Evolutionary conservation across 2,888 invertebrate genomes (phyloP).

Genomic region (Trypoxylon attenuatum): DNA sequence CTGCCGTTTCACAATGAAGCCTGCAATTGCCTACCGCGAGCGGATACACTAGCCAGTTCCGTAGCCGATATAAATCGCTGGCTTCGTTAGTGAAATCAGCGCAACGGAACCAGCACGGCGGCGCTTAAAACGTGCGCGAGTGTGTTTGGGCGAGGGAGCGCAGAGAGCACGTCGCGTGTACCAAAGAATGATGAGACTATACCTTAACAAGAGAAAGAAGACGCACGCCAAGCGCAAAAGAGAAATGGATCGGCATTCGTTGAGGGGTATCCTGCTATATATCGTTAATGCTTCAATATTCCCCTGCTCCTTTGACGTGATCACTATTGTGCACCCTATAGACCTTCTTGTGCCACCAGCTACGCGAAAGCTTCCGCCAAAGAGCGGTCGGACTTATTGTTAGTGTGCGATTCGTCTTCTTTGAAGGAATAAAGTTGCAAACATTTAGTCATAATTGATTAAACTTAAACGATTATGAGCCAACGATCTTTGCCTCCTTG

Average conservation of each 20-base stretch:
- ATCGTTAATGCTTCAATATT: constrained; percentile 30
- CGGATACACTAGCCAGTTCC: too few relatives aligned
- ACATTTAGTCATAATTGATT: too few relatives aligned
- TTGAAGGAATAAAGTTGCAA: too few relatives aligned
- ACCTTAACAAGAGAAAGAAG: constrained; percentile 45
- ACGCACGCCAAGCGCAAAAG: constrained; percentile 28
- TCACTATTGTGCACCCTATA: constrained; percentile 8
- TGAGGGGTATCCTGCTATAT: constrained; percentile 42
- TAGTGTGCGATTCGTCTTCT: too few relatives aligned
- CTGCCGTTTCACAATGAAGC: constrained; percentile 50
- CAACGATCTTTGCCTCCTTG: too few relatives aligned
- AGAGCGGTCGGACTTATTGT: neutral
- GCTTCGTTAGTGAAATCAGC: constrained; percentile 64
- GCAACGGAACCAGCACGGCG: constrained; percentile 50
- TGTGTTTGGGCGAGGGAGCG: too few relatives aligned
- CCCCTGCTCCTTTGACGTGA: constrained; percentile 39
- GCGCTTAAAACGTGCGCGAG: constrained; percentile 50
- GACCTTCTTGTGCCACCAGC: constrained; percentile 18
- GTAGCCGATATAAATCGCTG: constrained; percentile 57
- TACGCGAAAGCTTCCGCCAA: constrained; percentile 13
- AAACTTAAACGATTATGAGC: too few relatives aligned
- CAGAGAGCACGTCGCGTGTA: too few relatives aligned
- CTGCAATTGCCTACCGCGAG: constrained; percentile 44
- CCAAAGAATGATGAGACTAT: too few relatives aligned
- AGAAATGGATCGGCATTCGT: constrained; percentile 45